phyloP scores from a whole-genome alignment of 2,797 vertebrate genomes.

The Oryzias dopingdopingensis region DNA sequence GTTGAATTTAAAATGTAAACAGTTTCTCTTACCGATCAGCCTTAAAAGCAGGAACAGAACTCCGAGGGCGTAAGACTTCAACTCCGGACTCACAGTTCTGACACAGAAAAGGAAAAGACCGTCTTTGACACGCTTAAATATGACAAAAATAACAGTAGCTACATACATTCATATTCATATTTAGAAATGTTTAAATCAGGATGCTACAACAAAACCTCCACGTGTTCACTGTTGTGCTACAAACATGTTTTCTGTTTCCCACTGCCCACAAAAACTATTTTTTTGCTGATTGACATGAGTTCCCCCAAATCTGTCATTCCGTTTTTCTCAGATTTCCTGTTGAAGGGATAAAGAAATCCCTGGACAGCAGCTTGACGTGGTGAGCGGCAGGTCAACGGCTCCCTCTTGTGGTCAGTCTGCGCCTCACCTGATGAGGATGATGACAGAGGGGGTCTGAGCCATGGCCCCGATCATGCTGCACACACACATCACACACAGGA shows the following conservation, averaged over 20 bases:
- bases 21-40: conserved; percentile 86
- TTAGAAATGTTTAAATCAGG: no score
- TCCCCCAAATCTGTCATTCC: no score
- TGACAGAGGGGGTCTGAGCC: conserved; percentile 96
- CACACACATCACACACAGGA: conserved; percentile 95
- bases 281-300: no score
- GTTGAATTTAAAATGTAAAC: not conserved
- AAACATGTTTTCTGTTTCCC: no score
- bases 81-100: conserved; percentile 95
- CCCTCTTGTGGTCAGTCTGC: conserved; percentile 38
- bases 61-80: conserved; percentile 96
- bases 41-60: conserved; percentile 95
- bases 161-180: no score
- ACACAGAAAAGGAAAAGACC: conserved; percentile 15
- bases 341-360: no score
- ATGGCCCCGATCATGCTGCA: conserved; percentile 99
- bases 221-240: no score
- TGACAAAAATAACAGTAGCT: no score
- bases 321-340: no score
- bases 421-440: conserved; percentile 88
- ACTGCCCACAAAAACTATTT: no score
- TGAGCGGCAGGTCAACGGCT: conserved; percentile 20
- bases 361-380: not conserved
- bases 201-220: no score
- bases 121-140: not conserved